These are phyloP conservation scores for Tetramorium bicarinatum DNA, from an alignment of 2,888 invertebrate species.

Conservation along the genomic window DNA sequence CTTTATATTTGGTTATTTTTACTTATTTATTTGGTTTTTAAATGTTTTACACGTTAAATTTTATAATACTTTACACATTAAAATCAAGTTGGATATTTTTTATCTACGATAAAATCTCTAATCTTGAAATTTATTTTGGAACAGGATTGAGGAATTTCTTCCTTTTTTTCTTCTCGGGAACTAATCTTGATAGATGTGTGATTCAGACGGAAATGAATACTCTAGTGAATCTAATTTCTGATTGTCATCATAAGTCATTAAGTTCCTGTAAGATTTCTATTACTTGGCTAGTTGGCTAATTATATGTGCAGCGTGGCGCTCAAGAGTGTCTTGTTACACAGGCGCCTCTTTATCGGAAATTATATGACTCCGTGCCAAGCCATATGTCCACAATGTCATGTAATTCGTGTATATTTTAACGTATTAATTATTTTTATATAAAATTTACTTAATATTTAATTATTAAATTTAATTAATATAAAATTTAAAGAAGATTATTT, in stretches of 20 bases:
- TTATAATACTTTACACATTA: background rate
- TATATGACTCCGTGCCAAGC: background rate
- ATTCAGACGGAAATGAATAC: conserved; percentile 12
- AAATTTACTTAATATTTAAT: too few species aligned
- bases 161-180: conserved; percentile 13
- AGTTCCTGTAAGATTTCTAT: conserved; percentile 5
- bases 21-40: too few species aligned
- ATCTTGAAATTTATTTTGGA: background rate
- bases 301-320: background rate
- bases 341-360: conserved; percentile 18
- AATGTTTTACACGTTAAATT: too few species aligned
- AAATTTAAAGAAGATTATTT: background rate
- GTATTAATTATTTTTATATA: too few species aligned
- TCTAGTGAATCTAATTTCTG: conserved; percentile 32
- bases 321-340: background rate
- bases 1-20: background rate
- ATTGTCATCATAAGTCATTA: conserved; percentile 6
- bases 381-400: background rate
- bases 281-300: conserved; percentile 35
- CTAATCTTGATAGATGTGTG: background rate
- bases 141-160: background rate
- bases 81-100: conserved; percentile 2
- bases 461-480: too few species aligned
- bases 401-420: background rate
- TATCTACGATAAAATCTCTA: background rate